phyloP scores from a whole-genome alignment of 2,888 invertebrate genomes.

The Clivina fossor region DNA sequence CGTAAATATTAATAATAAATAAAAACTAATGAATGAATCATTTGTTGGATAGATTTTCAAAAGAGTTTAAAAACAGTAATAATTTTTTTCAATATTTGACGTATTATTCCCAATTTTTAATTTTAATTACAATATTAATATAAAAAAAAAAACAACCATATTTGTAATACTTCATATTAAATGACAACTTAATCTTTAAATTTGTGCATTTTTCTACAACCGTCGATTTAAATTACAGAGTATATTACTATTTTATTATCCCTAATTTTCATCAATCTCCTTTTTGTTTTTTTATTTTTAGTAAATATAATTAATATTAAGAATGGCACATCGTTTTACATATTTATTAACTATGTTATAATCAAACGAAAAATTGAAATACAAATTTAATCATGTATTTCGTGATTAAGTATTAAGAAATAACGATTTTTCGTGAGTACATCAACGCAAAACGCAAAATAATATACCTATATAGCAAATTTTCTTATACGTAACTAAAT shows the following conservation, averaged over 20 bases:
- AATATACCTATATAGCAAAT: no score
- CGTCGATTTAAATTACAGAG: not conserved
- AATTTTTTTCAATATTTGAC: not conserved
- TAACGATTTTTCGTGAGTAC: no score
- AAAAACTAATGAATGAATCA: no score
- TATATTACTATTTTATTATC: not conserved
- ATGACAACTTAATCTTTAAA: not conserved
- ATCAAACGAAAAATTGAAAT: not conserved
- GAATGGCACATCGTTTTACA: not conserved
- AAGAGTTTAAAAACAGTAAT: no score
- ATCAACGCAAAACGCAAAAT: no score
- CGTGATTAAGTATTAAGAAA: no score
- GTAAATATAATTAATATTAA: not conserved
- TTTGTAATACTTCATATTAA: conserved; percentile 2
- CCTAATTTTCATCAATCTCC: no score
- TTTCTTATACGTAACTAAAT: no score
- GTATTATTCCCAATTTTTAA: not conserved
- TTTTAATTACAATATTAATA: not conserved
- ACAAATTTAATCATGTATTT: not conserved
- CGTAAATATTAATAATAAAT: no score
- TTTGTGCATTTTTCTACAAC: not conserved
- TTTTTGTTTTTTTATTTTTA: no score
- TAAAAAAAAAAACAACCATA: conserved; percentile 2
- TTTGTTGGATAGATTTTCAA: no score
- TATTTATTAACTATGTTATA: not conserved